phyloP scores from a whole-genome alignment of 2,888 invertebrate species.

The Pachydiplax longipennis region DNA sequence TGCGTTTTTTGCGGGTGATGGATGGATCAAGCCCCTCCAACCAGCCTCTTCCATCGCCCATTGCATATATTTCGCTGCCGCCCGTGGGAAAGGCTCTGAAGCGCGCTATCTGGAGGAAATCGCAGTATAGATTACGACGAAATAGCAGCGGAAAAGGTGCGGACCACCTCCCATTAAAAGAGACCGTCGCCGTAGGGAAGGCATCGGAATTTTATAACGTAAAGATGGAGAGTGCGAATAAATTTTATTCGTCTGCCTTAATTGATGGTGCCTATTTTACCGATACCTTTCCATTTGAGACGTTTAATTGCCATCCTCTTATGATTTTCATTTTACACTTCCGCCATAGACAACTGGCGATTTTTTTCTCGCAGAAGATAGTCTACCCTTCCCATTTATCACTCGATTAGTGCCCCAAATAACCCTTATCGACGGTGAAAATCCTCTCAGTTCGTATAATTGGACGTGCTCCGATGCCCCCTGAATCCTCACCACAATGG shows the following conservation, averaged over 20 bases:
- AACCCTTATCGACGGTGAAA: too few species aligned
- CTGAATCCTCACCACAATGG: too few species aligned
- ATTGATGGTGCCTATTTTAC: not conserved
- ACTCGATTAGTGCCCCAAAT: not conserved
- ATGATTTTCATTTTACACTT: not conserved
- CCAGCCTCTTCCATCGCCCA: not conserved
- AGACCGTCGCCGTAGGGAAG: not conserved
- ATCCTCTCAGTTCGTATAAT: too few species aligned
- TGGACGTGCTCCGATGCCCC: too few species aligned
- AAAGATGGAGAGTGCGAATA: not conserved
- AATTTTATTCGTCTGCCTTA: not conserved
- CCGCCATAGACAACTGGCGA: not conserved
- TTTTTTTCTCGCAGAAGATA: not conserved
- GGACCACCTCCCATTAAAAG: constrained; percentile 1
- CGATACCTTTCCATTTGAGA: not conserved
- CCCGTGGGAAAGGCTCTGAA: not conserved
- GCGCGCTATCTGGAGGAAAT: not conserved
- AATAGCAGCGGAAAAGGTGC: not conserved
- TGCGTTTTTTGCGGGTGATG: not conserved
- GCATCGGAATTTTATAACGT: not conserved
- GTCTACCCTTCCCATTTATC: not conserved
- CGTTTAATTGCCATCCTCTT: not conserved
- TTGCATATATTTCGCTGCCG: not conserved
- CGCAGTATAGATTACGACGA: not conserved
- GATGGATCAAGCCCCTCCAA: not conserved